Evolutionary conservation across 2,797 vertebrate genomes (phyloP), one percentile per base, ranked within the genome.

Genomic region (Microctenopoma steveboyesi): DNA sequence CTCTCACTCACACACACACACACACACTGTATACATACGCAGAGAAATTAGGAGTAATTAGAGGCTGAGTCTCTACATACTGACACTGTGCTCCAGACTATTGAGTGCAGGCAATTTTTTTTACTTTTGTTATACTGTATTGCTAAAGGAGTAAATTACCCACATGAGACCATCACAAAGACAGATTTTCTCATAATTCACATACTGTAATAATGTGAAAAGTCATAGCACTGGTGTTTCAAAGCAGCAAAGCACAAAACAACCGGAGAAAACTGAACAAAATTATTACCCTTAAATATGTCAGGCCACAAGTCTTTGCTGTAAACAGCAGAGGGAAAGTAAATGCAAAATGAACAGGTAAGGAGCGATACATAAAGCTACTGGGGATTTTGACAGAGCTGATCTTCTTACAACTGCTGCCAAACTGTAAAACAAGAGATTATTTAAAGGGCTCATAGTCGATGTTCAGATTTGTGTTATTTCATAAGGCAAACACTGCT

Each of bases 31-130:
- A 18, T 1, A 53, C 3, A 39, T 4, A 40, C 28, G 58, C 56
- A 46, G 27, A 52, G 8, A 72, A 61, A 84, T 72, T 45, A 73
- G 22, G 27, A 75, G 63, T 51, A 86, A 86, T 82, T 76, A 71
- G 57, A 76, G 48, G 39, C 52, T 64, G 14, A 2, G 68, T 51
- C 39, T 74, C 35, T 12, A 80, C 48, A 69, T 40, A 59, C 25
- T 58, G 50, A 74, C 48, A 22, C 7, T 18, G 46, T 7, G n/a
- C 16, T 30, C 6, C 3, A 6, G 46, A 25, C 11, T 52, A 68
- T 9, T 33, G n/a, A 42, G 40, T 3, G 22, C 51, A 62, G 42
- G 45, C 33, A 22, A 48, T 2, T 43, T 65, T 43, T 65, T 45
- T 53, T 11, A 39, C 7, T 12, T 59, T 55, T 42, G 33, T 62